Conservation (phyloP, 1,140 invertebrate species). For the Bicyclus anynana region DNA sequence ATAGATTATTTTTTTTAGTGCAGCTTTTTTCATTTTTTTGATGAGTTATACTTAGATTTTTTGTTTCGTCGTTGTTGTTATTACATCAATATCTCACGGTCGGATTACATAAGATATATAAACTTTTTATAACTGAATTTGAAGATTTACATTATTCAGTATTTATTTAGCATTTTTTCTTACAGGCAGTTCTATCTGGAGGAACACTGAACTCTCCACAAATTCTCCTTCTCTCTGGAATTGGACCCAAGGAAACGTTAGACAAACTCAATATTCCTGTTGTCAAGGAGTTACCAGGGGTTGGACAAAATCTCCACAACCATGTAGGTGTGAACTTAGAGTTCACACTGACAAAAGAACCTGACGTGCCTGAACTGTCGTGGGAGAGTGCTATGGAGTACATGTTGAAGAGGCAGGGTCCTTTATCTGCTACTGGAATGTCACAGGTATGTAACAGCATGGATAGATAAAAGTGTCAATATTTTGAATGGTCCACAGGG, state of each 20-base stretch:
- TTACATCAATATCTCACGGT: no score
- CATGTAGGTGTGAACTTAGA: conserved; percentile 80
- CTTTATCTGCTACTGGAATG: conserved; percentile 80
- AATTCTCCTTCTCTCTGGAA: conserved; percentile 83
- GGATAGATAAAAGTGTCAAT: not conserved
- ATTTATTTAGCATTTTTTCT: not conserved
- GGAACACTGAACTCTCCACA: conserved; percentile 82
- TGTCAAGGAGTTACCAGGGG: conserved; percentile 83
- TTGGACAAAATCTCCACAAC: conserved; percentile 87
- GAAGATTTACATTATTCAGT: not conserved
- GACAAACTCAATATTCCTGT: conserved; percentile 81
- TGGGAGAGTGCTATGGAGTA: conserved; percentile 81
- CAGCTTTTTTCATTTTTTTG: no score
- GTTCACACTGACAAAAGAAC: conserved; percentile 73
- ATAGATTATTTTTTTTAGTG: no score
- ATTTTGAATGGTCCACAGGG: no score
- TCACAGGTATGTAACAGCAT: conserved; percentile 64
- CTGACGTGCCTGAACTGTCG: conserved; percentile 79
- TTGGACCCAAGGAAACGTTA: conserved; percentile 81
- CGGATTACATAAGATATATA: no score
- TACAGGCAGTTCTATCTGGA: conserved; percentile 82
- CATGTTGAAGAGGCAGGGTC: conserved; percentile 78
- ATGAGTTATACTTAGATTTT: no score
- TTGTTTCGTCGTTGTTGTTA: no score
- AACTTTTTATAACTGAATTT: not conserved